Evolutionary conservation across 1,140 invertebrate genomes (phyloP).

Genomic region (Wiebesia pumilae): DNA sequence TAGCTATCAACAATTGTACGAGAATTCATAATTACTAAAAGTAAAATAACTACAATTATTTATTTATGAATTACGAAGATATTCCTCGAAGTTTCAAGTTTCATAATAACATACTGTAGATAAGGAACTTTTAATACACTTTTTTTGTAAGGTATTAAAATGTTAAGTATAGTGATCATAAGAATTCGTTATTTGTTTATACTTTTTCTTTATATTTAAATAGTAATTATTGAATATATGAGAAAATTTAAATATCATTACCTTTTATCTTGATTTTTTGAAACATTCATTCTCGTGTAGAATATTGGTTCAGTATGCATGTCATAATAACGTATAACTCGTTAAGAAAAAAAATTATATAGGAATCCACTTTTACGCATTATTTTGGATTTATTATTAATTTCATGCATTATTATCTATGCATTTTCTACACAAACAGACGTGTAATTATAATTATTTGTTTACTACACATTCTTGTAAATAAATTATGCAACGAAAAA

Average conservation of each 20-base stretch:
- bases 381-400: not conserved
- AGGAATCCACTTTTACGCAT: not conserved
- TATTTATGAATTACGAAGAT: too few relatives aligned
- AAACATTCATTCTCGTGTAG: not conserved
- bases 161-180: too few relatives aligned
- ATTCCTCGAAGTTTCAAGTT: too few relatives aligned
- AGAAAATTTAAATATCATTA: not conserved
- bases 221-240: not conserved
- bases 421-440: not conserved
- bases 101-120: too few relatives aligned
- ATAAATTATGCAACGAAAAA: not conserved
- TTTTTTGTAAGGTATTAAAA: too few relatives aligned
- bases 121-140: too few relatives aligned
- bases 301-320: not conserved
- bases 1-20: too few relatives aligned
- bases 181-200: not conserved
- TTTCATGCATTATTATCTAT: not conserved
- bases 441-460: not conserved
- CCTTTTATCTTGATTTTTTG: not conserved
- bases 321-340: not conserved
- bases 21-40: too few relatives aligned
- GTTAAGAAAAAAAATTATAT: not conserved
- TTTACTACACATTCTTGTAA: not conserved
- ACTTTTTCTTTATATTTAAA: not conserved
- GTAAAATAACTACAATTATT: too few relatives aligned